Conservation (phyloP, 92 coral and sea anemone species). For the Epizoanthus fatuus region DNA sequence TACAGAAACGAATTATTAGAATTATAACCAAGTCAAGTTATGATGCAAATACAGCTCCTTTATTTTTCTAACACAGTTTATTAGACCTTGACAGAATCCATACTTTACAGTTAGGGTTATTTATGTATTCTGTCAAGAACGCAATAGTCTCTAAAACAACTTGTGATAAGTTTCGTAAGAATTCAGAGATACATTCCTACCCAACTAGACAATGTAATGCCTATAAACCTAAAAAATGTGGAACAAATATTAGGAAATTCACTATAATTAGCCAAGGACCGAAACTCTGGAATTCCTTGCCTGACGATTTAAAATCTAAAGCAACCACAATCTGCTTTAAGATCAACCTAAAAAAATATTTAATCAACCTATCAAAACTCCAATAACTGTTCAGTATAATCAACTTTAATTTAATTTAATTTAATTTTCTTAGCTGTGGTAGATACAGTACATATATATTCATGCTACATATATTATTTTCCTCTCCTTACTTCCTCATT, state of each 20-base stretch:
- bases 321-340: background rate
- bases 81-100: background rate
- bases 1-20: too few relatives aligned
- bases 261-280: background rate
- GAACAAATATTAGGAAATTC: constrained; percentile 1
- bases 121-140: background rate
- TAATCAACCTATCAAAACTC: background rate
- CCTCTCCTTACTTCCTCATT: background rate
- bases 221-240: background rate
- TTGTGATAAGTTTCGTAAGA: background rate
- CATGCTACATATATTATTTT: too few relatives aligned
- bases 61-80: too few relatives aligned
- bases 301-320: background rate
- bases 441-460: too few relatives aligned
- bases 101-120: background rate
- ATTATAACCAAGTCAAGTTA: background rate
- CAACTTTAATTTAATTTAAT: too few relatives aligned
- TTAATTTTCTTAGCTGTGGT: too few relatives aligned
- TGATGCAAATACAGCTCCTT: background rate
- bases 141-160: background rate
- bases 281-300: background rate
- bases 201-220: background rate
- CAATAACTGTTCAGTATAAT: too few relatives aligned
- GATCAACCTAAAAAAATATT: too few relatives aligned
- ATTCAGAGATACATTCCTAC: background rate